Conservation (phyloP, 1,140 invertebrate genomes). For the Eurosta solidaginis region DNA sequence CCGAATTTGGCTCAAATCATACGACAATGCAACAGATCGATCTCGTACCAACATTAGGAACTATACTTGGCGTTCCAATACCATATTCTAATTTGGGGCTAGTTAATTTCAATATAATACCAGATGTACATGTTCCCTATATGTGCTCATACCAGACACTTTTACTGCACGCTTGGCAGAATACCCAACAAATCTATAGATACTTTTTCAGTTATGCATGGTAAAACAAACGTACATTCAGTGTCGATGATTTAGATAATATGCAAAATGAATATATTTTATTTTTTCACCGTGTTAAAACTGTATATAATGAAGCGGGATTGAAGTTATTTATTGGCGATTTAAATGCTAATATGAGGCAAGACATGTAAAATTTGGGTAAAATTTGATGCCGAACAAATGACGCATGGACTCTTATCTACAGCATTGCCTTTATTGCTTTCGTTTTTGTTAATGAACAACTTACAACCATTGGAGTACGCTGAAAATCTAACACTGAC, state of each 20-base stretch:
- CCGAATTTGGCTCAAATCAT: too few relatives aligned
- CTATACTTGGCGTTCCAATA: conserved; percentile 85
- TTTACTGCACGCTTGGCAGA: too few relatives aligned
- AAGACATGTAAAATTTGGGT: conserved; percentile 79
- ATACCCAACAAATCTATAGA: too few relatives aligned
- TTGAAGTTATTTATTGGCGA: conserved; percentile 55
- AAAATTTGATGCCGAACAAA: conserved; percentile 77
- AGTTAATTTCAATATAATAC: conserved; percentile 75
- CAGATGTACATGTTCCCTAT: conserved; percentile 53
- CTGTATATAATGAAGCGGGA: conserved; percentile 49
- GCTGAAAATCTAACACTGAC: too few relatives aligned
- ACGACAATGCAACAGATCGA: too few relatives aligned
- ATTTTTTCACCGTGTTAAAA: conserved; percentile 58
- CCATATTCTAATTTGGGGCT: conserved; percentile 92
- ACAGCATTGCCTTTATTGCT: conserved; percentile 76
- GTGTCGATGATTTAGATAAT: too few relatives aligned
- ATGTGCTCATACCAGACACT: conserved; percentile 46
- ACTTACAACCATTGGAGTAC: too few relatives aligned
- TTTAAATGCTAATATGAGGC: conserved; percentile 65
- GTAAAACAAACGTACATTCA: too few relatives aligned
- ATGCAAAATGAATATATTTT: too few relatives aligned
- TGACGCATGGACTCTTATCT: too few relatives aligned
- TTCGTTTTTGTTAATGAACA: conserved; percentile 64
- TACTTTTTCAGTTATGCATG: too few relatives aligned
- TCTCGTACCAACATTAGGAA: conserved; percentile 86